Base-by-base conservation (phyloP, 2,113 vertebrate genomes). In the Ardeotis arabs region DNA sequence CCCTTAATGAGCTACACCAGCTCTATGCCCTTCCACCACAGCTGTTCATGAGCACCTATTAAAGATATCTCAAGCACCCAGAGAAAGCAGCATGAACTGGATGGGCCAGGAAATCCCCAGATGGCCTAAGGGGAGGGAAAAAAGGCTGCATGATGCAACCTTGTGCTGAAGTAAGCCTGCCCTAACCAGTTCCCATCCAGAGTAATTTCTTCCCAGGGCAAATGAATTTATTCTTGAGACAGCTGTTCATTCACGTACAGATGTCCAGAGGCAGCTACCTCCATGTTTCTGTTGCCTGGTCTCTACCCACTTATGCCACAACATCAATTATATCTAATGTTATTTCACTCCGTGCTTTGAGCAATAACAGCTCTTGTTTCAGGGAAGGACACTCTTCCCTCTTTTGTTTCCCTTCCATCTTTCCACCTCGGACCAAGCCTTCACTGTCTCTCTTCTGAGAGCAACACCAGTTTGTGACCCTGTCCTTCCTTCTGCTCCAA, bases 71-170 rank as follows among this genome's bases (percentile, higher is more conserved):
- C 79, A 84, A 77, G 78, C 86, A 90, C 60, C 20, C n/a, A 82
- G 41, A 55, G 39, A 95, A 94, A 94, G 58, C 56, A 95, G 77
- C 69, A 79, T 20, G 66, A 94, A 66, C 62, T 91, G 68, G 62
- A 91, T 82, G 45, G 39, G 80, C 74, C 84, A 95, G 89, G 93
- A 97, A 97, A 95, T 76, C 87, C 95, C 81, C 93, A 96, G 66
- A 95, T 89, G 41, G 70, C 94, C 94, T 89, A 95, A n/a, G 25
- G 95, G 74, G 28, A 89, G 35, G 85, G 68, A 77, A 95, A 97
- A 94, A 95, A 91, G 41, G 39, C 50, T 94, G 67, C 66, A 87
- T 83, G 89, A 95, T 93, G 95, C 87, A 97, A 94, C 63, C 35
- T 28, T 91, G 28, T 75, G 47, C 87, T 87, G 85, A 94, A 96